Conservation (phyloP, 1,140 invertebrate species). For the Phenacoccus solenopsis region DNA sequence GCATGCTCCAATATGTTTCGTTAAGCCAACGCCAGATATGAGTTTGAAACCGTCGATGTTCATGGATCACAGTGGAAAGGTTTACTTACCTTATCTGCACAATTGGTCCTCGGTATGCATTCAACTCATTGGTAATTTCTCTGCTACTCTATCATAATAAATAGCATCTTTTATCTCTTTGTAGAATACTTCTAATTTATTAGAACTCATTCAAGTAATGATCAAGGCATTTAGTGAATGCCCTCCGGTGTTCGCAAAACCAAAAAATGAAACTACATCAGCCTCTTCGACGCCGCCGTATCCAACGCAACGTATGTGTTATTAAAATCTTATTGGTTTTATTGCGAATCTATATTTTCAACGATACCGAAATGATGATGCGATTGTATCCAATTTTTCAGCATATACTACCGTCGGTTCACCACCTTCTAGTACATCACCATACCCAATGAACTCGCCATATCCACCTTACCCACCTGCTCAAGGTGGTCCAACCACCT, state of each 20-base stretch:
- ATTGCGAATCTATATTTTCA: too few species aligned
- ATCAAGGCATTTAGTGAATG: constrained; percentile 85
- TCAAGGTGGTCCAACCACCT: background rate
- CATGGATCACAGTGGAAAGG: constrained; percentile 90
- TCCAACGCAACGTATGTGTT: constrained; percentile 17
- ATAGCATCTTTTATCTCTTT: constrained; percentile 27
- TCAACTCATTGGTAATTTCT: background rate
- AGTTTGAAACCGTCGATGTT: constrained; percentile 84
- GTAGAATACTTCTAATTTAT: constrained; percentile 66
- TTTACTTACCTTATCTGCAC: constrained; percentile 92
- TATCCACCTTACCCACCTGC: constrained; percentile 21
- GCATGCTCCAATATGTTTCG: constrained; percentile 95
- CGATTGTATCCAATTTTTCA: background rate
- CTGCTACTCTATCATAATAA: too few species aligned
- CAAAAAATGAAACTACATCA: constrained; percentile 9
- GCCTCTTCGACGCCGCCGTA: constrained; percentile 27
- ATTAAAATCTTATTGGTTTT: too few species aligned
- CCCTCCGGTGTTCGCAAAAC: constrained; percentile 64
- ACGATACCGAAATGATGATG: too few species aligned
- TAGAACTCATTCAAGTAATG: constrained; percentile 81
- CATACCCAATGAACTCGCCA: constrained; percentile 2
- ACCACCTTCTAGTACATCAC: background rate
- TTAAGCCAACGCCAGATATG: constrained; percentile 92
- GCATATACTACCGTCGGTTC: background rate
- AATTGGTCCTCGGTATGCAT: constrained; percentile 75